These are phyloP conservation scores for Eurystomus glaucurus DNA, from an alignment of 2,797 vertebrate genomes.

Conservation along the genomic window DNA sequence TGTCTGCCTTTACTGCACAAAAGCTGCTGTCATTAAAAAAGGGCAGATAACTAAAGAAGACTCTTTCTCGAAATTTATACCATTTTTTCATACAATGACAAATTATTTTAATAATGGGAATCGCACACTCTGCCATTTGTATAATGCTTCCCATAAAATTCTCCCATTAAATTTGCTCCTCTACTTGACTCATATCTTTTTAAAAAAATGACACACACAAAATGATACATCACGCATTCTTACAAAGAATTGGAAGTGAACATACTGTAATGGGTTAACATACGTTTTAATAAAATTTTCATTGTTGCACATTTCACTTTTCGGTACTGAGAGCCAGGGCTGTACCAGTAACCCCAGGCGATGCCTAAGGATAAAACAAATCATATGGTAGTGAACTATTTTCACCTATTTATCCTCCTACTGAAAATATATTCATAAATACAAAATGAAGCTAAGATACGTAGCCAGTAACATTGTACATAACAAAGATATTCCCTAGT, in stretches of 20 bases:
- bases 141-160: constrained; percentile 87
- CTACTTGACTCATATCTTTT: constrained; percentile 85
- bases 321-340: constrained; percentile 79
- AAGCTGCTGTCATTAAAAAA: constrained; percentile 83
- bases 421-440: constrained; percentile 83
- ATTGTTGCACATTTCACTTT: constrained; percentile 85
- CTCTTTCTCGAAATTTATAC: constrained; percentile 84
- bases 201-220: constrained; percentile 83
- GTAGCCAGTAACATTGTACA: constrained; percentile 61
- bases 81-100: constrained; percentile 86
- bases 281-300: constrained; percentile 87
- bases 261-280: constrained; percentile 86
- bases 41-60: constrained; percentile 84
- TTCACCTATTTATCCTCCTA: constrained; percentile 84
- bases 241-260: constrained; percentile 86
- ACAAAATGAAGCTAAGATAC: constrained; percentile 80
- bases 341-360: constrained; percentile 84
- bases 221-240: constrained; percentile 85
- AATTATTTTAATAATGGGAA: constrained; percentile 90
- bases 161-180: constrained; percentile 83
- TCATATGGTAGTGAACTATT: constrained; percentile 83
- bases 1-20: constrained; percentile 84
- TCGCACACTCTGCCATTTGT: constrained; percentile 83
- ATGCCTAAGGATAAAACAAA: constrained; percentile 87
- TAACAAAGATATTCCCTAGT: constrained; percentile 60